Evolutionary conservation across 2,113 vertebrate species (phyloP), one percentile per base, ranked within the genome.

Genomic region (Alosa alosa): DNA sequence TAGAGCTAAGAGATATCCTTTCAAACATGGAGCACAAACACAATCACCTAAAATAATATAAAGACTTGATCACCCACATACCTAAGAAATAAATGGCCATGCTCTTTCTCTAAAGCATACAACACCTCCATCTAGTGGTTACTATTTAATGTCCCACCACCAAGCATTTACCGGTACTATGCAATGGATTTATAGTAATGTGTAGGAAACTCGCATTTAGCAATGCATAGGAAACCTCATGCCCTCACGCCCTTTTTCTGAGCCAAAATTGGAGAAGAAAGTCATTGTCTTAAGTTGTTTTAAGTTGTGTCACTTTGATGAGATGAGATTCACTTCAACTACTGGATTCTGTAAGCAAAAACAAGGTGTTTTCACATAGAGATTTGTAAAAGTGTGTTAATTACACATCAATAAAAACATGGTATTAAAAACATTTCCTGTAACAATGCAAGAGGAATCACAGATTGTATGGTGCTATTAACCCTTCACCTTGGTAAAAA

Each of bases 81-180:
- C 64, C 31, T 68, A 25, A 31, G 25, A 75, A 39, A 9, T 0
- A 39, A 78, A 78, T 2, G 9, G 6, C n/a, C 7, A 72, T 25
- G 25, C 10, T 72, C 18, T 60, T 22, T 20, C 22, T 5, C 52
- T 25, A n/a, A 5, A 5, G 2, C n/a, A 17, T 78, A 78, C 72
- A 78, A 78, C 31, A 78, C 31, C 36, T 39, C 72, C 72, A 78
- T 39, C 72, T 78, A 78, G 72, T 78, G 72, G 72, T 78, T 39
- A 39, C 36, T 3, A 72, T 72, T 18, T 3, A 60, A 22, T 60
- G 18, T 78, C 13, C 72, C 72, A 15, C 72, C 13, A 31, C 72
- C 72, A 39, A 78, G 11, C 31, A 78, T 8, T 64, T n/a, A 64
- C 31, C 31, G 31, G 31, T 31, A 31, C 22, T 57, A 6, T 57